phyloP scores from a whole-genome alignment of 2,888 invertebrate species.

The Tipula lateralis region DNA sequence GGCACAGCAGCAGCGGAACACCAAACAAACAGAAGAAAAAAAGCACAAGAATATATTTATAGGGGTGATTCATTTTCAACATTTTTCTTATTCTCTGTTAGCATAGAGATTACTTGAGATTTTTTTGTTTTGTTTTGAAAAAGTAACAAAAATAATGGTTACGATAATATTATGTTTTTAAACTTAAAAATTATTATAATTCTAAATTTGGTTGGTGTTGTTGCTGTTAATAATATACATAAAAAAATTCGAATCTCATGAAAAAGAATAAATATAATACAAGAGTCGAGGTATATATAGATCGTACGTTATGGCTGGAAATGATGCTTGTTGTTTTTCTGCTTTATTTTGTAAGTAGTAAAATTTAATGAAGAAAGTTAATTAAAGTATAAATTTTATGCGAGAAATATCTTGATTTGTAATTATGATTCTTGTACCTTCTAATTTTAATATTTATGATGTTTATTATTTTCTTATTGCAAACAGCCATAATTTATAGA shows the following conservation, averaged over 20 bases:
- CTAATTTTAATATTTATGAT: background rate
- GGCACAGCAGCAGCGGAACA: background rate
- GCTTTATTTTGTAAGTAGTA: background rate
- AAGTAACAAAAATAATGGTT: background rate
- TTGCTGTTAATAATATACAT: background rate
- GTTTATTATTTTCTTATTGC: background rate
- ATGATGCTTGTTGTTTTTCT: background rate
- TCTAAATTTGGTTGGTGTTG: background rate
- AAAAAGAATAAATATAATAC: background rate
- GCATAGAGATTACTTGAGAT: background rate
- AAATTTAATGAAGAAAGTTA: background rate
- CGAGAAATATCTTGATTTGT: background rate
- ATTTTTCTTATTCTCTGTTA: background rate
- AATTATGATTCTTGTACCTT: background rate
- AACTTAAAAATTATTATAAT: constrained; percentile 15
- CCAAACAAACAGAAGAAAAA: background rate
- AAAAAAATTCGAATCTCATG: background rate
- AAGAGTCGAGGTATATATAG: background rate
- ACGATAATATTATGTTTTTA: constrained; percentile 11
- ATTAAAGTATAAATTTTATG: background rate
- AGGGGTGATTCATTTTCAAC: background rate
- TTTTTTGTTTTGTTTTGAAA: background rate
- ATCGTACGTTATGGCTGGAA: background rate
- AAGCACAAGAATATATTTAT: background rate
- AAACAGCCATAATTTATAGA: background rate